Percentiles rank a stretch among this genome's conserved stretches.
Conservation (phyloP, 2,888 invertebrate genomes). For the Caradrina kadenii region DNA sequence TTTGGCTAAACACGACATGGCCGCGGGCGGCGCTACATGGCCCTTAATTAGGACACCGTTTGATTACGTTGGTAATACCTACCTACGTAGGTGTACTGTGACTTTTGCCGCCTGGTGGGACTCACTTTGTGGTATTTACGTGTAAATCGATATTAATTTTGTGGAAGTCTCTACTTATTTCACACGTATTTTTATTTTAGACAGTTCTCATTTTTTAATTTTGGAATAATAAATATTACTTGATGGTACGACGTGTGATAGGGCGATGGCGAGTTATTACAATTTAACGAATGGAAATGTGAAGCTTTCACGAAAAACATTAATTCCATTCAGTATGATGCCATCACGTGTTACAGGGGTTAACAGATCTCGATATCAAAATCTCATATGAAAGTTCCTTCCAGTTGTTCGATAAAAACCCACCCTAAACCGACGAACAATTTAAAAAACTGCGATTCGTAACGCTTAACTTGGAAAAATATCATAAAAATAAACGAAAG, state of each 20-base stretch:
- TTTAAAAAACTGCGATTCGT: neutral
- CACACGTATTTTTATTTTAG: too few relatives aligned
- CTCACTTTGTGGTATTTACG: constrained; percentile 2
- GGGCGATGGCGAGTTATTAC: too few relatives aligned
- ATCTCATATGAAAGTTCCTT: neutral
- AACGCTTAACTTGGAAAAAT: constrained; percentile 2
- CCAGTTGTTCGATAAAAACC: neutral
- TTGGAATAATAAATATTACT: neutral
- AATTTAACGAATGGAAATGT: too few relatives aligned
- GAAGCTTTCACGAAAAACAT: too few relatives aligned
- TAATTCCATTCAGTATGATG: too few relatives aligned
- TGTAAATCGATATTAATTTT: constrained; percentile 9
- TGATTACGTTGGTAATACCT: constrained; percentile 54
- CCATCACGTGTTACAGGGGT: too few relatives aligned
- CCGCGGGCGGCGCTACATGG: constrained; percentile 54
- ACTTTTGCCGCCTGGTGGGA: constrained; percentile 32
- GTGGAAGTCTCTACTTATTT: neutral
- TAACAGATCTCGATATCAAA: too few relatives aligned
- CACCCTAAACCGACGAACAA: neutral
- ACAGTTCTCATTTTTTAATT: too few relatives aligned
- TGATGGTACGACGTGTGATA: too few relatives aligned
- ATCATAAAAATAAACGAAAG: constrained; percentile 34
- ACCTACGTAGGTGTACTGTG: constrained; percentile 32
- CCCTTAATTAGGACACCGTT: constrained; percentile 64
- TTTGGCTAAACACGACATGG: constrained; percentile 51